A percentile compares a stretch with the other conserved stretches of the same genome.
Conservation (phyloP, 2,113 vertebrate species). For the Meriones unguiculatus region DNA sequence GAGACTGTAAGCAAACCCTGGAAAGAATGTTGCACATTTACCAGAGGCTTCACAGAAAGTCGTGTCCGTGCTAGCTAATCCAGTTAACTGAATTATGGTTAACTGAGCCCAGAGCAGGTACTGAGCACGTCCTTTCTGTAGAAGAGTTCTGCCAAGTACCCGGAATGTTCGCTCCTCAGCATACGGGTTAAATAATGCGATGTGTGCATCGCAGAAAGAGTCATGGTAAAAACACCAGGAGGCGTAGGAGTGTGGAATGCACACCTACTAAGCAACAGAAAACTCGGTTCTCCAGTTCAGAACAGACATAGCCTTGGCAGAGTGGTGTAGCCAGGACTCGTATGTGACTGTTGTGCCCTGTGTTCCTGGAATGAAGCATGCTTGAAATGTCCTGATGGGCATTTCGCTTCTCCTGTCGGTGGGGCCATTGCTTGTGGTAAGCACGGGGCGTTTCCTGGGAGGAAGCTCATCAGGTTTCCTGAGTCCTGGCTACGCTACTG, state of each 20-base stretch:
- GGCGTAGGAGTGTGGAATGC: constrained; percentile 64
- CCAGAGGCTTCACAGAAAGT: constrained; percentile 57
- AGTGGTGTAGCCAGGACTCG: background rate
- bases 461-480: background rate
- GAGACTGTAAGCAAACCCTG: constrained; percentile 44
- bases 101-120: constrained; percentile 51
- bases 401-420: background rate
- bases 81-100: constrained; percentile 61
- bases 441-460: background rate
- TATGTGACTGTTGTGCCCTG: background rate
- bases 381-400: background rate
- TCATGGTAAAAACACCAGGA: constrained; percentile 50
- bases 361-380: background rate
- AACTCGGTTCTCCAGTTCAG: constrained; percentile 47
- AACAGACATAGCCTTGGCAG: constrained; percentile 23
- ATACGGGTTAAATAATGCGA: constrained; percentile 59
- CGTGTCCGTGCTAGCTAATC: constrained; percentile 63
- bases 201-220: constrained; percentile 30
- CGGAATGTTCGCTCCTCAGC: constrained; percentile 66
- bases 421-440: background rate
- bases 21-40: constrained; percentile 38
- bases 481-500: background rate
- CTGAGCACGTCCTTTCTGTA: constrained; percentile 23
- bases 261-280: constrained; percentile 7
- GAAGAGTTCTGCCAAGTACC: constrained; percentile 46